Evolutionary conservation across 2,888 invertebrate genomes (phyloP), one percentile per base, ranked within the genome.

Genomic region (Bimastos eiseni): DNA sequence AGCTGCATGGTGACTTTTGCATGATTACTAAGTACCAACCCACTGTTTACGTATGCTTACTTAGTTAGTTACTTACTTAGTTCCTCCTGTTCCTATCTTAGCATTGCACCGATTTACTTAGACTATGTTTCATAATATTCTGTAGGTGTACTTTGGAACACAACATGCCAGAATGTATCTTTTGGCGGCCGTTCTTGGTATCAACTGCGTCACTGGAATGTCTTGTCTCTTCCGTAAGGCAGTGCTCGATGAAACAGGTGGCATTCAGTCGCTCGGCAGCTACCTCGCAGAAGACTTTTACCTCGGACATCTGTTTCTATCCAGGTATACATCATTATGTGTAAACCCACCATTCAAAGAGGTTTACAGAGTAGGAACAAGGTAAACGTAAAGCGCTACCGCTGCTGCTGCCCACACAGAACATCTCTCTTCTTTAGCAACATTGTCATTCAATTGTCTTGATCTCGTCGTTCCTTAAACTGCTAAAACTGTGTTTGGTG

Each of bases 181-280:
- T 92, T 97, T 97, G 89, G 98, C 99, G 0, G 98, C 99, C 95
- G 96, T 98, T 90, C 96, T 98, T 44, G 97, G 98, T 92, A 97
- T 99, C 93, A 99, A 99, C 95, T 99, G 99, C 95, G 98, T 98
- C 93, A 99, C 99, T 6, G 99, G 99, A 90, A 99, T 99, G 99
- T 99, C 99, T 3, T 98, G 98, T 91, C 95, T 99, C 92, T 96
- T 99, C 95, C 96, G 98, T 89, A 98, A 98, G 94, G 96, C 97
- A 37, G 97, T 98, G 30, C 96, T 99, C 90, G 98, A 99, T 94
- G 97, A 98, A 94, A 93, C 93, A 11, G 99, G 99, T 6, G 99
- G 99, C 0, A 96, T 99, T 91, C 96, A 97, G 93, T 96, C 97
- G 11, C 99, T 99, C 95, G 98, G 97, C 8, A 97, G 97, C 93